A percentile compares a stretch with the other conserved stretches of the same genome.
Conservation (phyloP, 2,888 invertebrate species). For the Hirtodrosophila alboralis region DNA sequence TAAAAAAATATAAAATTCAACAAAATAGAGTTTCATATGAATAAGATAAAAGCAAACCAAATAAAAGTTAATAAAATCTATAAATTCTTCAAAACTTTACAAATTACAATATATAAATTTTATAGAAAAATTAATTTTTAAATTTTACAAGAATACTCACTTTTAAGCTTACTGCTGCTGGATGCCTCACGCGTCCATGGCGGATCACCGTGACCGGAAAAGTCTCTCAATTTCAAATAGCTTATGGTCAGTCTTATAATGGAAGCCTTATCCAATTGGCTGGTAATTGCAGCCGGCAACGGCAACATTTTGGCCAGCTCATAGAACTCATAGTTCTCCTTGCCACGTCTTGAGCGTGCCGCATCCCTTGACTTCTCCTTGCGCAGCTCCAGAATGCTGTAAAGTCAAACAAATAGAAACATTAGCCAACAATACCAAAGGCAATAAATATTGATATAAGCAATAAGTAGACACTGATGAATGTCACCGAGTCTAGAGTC, state of each 20-base stretch:
- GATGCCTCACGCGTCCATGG: conserved; percentile 95
- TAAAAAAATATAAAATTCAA: too few species aligned
- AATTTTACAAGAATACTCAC: conserved; percentile 85
- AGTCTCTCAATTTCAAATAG: conserved; percentile 96
- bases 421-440: conserved; percentile 38
- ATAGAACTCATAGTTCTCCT: conserved; percentile 98
- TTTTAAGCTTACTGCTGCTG: conserved; percentile 92
- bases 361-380: conserved; percentile 98
- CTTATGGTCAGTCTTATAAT: conserved; percentile 98
- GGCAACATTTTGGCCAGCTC: conserved; percentile 97
- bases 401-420: conserved; percentile 12
- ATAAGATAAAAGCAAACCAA: too few species aligned
- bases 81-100: too few species aligned
- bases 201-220: conserved; percentile 97
- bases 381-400: conserved; percentile 95
- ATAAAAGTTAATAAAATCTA: too few species aligned
- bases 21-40: too few species aligned
- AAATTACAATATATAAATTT: too few species aligned
- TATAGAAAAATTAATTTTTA: too few species aligned
- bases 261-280: conserved; percentile 97
- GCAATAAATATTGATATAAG: conserved; percentile 51
- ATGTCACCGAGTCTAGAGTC: conserved; percentile 24
- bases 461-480: conserved; percentile 71
- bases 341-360: conserved; percentile 94
- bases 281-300: conserved; percentile 94